Base-by-base conservation (phyloP, 2,113 vertebrate genomes). In the Odocoileus hemionus region DNA sequence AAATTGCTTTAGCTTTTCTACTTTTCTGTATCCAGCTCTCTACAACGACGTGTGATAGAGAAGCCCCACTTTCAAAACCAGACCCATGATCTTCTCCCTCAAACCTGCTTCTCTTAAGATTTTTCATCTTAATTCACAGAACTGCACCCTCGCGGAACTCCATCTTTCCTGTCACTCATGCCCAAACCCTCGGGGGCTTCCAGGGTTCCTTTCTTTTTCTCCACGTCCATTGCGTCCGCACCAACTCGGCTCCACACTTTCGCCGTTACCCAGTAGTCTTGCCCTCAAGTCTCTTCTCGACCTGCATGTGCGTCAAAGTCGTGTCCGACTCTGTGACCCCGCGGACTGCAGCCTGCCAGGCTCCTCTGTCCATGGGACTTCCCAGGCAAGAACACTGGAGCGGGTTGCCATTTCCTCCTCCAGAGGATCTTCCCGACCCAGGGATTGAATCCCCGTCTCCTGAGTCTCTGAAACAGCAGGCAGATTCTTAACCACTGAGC, bases 81-180 rank as follows among this genome's bases (percentile, higher is more conserved):
- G 61, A 67, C 1, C 1, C 61, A 16, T 9, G 16, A 67, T 17
- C 15, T 61, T 33, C 28, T n/a, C 61, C 33, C 61, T 33, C 7
- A 19, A 16, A n/a, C 33, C 61, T 67, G 61, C 33, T n/a, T 67
- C 4, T 16, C 60, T 33, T 64, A 33, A 64, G 60, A 67, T 67
- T 36, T 19, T 36, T 33, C 8, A 36, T 36, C 64, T 67, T 5
- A 5, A 36, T 5, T 36, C 64, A 15, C 64, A 10, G 33, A 67
- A 5, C 33, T 36, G 17, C 17, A 19, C 64, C 17, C 2, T 36
- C 0, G 0, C 1, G 33, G 17, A 36, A 10, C 17, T n/a, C 17
- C 17, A 19, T 67, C 33, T 8, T 67, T n/a, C 8, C 33, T 67
- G 16, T 36, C 16, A 0, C 64, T 67, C 64, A 36, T 0, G 33